A percentile compares a stretch with the other conserved stretches of the same genome.
phyloP scores from a whole-genome alignment of 2,888 invertebrate genomes.

The Myathropa florea region DNA sequence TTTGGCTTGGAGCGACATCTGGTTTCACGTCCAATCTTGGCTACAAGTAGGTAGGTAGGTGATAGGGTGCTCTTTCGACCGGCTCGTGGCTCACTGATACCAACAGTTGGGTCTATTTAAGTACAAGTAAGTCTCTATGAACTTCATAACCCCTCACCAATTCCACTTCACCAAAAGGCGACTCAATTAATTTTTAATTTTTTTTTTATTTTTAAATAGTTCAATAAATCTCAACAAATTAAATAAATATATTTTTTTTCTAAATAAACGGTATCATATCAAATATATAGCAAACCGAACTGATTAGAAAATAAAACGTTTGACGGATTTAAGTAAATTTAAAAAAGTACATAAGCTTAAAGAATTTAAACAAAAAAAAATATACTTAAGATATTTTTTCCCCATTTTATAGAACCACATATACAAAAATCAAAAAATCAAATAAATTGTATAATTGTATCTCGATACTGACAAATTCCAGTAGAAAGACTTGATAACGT shows the following conservation, averaged over 20 bases:
- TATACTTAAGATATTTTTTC: not conserved
- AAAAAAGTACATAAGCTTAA: not conserved
- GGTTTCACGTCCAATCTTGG: too few relatives aligned
- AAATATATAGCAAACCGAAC: slow-evolving; percentile 21
- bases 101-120: too few relatives aligned
- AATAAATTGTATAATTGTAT: not conserved
- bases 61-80: too few relatives aligned
- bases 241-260: not conserved
- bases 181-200: not conserved
- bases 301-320: slow-evolving; percentile 27
- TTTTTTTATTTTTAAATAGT: not conserved
- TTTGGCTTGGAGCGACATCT: too few relatives aligned
- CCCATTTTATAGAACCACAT: slow-evolving; percentile 6
- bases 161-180: not conserved
- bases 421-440: not conserved
- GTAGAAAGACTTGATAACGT: not conserved
- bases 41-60: too few relatives aligned
- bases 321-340: slow-evolving; percentile 22
- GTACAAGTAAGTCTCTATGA: too few relatives aligned
- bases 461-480: not conserved
- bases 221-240: not conserved
- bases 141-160: not conserved
- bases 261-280: slow-evolving; percentile 22
- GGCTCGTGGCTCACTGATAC: too few relatives aligned
- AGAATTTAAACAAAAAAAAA: not conserved